Base-by-base conservation (phyloP, 2,797 vertebrate species). In the Etheostoma perlongum region DNA sequence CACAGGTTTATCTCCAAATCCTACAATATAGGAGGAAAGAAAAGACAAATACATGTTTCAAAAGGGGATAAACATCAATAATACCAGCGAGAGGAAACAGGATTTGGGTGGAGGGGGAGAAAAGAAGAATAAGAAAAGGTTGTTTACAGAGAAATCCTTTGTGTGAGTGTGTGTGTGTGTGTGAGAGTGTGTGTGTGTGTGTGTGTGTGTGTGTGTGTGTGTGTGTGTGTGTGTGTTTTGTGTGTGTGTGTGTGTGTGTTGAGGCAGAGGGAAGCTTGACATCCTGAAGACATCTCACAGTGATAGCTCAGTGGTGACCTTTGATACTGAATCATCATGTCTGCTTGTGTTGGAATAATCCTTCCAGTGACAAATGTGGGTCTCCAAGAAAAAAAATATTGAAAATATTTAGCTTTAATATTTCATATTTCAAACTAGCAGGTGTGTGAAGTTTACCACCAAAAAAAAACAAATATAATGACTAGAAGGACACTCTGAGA, bases 31-130 rank as follows among this genome's bases (percentile, higher is more conserved):
- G 21, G 49, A 25, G 16, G 16, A 11, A 9, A 76, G 64, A 65
- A 81, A 67, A 21, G 55, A 23, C 19, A 62, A 74, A 71, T 36
- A 59, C 27, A 76, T 30, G 67, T 71, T 67, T 75, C 44, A 57
- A 36, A 57, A 55, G 62, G 69, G 67, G 79, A 89, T 73, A 85
- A 83, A 84, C 77, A 76, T 72, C 79, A 70, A 42, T 51, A 74
- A 64, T 7, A 52, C 23, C 73, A 85, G 81, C 0, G 36, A 70
- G 62, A 63, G 81, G 75, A 86, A 84, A 60, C 77, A 65, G 84
- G 80, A 74, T 76, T 74, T 65, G 74, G 21, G 58, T 2, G 27
- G 25, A 63, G 51, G 47, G 40, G 40, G 64, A 62, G 61, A 40
- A 42, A 33, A 67, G 48, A 46, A 82, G 76, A 82, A 77, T 44